Base-by-base conservation (phyloP, 2,797 vertebrate genomes). In the Danio jaintianensis region DNA sequence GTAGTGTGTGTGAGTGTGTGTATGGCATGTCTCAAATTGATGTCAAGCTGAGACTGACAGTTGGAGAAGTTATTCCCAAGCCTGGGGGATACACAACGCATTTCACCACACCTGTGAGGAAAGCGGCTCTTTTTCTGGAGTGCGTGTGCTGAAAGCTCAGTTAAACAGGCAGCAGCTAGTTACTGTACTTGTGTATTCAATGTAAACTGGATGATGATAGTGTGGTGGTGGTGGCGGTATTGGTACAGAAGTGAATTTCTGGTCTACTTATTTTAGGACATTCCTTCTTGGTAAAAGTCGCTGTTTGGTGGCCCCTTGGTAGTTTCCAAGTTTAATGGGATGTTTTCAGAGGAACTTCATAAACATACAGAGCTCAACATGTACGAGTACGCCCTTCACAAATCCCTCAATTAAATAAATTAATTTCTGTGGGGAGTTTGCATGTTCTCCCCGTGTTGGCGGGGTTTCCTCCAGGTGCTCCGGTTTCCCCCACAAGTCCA, bases 21-120 rank as follows among this genome's bases (percentile, higher is more conserved):
- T 36, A 71, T 79, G 42, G 43, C 13, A 70, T 72, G 78, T 74
- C 74, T 78, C 56, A 85, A 88, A 89, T 70, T 78, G 79, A 84
- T 80, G 79, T 62, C 47, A 84, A 55, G 47, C 84, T 88, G 79
- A 80, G 53, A 42, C 84, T 83, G 86, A 88, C 87, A 77, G 85
- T 63, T 71, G 59, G 86, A 83, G 84, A 83, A 58, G 73, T 86
- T 64, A 59, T 76, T 87, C 86, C 77, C 80, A 66, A 38, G 72
- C 36, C 67, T 86, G 83, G 62, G 70, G 70, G 78, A 86, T 62
- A 82, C 79, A 78, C 64, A 59, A 55, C 42, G 52, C 43, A 80
- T 72, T 83, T 88, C 72, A 16, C 55, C 69, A 58, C 74, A 76
- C 78, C 73, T 83, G 55, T 69, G 10, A 20, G 52, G 50, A 83